Conservation (phyloP, 2,888 invertebrate genomes). For the Xanthorhoe spadicearia region DNA sequence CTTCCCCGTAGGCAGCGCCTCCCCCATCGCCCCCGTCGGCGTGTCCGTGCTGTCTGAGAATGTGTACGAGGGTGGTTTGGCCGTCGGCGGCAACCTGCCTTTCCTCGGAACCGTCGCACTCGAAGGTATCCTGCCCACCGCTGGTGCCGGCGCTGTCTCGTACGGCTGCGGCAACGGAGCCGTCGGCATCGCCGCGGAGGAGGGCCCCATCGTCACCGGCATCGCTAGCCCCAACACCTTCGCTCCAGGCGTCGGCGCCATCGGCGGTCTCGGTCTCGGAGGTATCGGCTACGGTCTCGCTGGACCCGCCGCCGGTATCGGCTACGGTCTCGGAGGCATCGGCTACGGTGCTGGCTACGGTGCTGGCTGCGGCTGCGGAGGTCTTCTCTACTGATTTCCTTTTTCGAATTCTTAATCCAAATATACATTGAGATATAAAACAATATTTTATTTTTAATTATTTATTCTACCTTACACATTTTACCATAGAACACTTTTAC, state of each 20-base stretch:
- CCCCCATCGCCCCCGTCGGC: constrained; percentile 53
- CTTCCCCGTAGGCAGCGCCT: constrained; percentile 45
- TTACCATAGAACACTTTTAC: too few species aligned
- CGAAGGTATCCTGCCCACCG: constrained; percentile 51
- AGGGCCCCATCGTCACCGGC: constrained; percentile 33
- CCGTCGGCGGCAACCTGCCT: constrained; percentile 53
- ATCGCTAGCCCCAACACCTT: constrained; percentile 30
- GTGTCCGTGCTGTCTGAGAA: constrained; percentile 59
- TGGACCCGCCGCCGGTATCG: constrained; percentile 6
- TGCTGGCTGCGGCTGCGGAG: constrained; percentile 12
- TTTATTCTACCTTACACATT: too few species aligned
- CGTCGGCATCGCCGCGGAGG: constrained; percentile 37
- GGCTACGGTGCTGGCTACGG: constrained; percentile 18
- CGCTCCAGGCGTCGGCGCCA: constrained; percentile 18
- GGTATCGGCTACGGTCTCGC: constrained; percentile 7
- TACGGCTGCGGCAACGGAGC: constrained; percentile 50
- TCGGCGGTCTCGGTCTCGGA: constrained; percentile 4
- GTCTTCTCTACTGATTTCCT: neutral
- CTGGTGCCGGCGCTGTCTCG: constrained; percentile 50
- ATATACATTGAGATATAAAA: too few species aligned
- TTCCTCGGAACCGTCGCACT: constrained; percentile 53
- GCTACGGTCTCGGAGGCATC: constrained; percentile 10
- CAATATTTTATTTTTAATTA: too few species aligned
- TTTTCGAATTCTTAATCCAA: too few species aligned
- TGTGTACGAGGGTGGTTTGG: constrained; percentile 51